A percentile compares a stretch with the other conserved stretches of the same genome.
These are phyloP conservation scores for Megastigmus dorsalis DNA, from an alignment of 2,888 invertebrate genomes.

Conservation along the genomic window DNA sequence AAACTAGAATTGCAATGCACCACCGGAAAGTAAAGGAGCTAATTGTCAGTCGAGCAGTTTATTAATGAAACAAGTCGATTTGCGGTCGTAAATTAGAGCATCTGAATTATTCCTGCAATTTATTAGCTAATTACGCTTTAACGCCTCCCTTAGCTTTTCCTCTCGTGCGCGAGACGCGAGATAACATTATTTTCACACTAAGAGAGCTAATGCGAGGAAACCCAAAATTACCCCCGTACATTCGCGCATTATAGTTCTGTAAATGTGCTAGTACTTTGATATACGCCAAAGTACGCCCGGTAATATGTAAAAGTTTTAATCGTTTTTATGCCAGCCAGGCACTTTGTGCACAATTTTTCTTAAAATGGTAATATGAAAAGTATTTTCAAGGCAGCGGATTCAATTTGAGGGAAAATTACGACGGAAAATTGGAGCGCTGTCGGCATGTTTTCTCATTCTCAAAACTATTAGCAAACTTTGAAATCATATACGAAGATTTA, in stretches of 20 bases:
- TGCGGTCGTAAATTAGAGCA: neutral
- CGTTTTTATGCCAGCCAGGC: too few relatives aligned
- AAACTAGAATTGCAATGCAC: neutral
- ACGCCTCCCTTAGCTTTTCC: neutral
- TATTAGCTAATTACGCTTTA: slow-evolving; percentile 9
- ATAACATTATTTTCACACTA: neutral
- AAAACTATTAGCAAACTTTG: neutral
- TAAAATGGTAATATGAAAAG: slow-evolving; percentile 11
- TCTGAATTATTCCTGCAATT: slow-evolving; percentile 14
- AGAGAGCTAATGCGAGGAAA: too few relatives aligned
- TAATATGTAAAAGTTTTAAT: too few relatives aligned
- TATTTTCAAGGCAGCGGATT: neutral
- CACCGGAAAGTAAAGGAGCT: neutral
- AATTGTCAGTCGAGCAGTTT: slow-evolving; percentile 18
- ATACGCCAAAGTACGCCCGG: neutral
- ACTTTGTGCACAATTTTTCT: too few relatives aligned
- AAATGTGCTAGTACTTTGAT: neutral
- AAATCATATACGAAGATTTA: neutral
- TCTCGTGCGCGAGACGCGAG: neutral
- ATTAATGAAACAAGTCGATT: slow-evolving; percentile 33
- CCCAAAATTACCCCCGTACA: too few relatives aligned
- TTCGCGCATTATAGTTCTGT: too few relatives aligned
- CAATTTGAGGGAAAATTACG: neutral
- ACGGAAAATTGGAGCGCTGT: too few relatives aligned
- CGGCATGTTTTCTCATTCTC: neutral